These are phyloP conservation scores for Xenentodon cancila DNA, from an alignment of 2,797 vertebrate genomes.

Conservation along the genomic window DNA sequence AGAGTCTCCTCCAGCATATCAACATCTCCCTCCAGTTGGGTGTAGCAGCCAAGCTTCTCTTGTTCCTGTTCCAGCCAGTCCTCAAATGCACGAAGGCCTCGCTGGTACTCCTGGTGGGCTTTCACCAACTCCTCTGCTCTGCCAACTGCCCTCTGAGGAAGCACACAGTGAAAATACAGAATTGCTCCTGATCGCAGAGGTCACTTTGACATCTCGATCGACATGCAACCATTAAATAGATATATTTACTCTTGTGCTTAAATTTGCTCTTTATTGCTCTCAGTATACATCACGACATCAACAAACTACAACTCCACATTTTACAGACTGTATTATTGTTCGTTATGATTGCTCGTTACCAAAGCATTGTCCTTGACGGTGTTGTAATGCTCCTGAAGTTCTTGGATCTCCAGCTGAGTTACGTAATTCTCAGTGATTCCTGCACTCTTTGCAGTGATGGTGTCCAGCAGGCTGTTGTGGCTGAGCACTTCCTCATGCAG, in stretches of 20 bases:
- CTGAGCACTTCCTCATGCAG: conserved; percentile 93
- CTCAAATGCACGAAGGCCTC: conserved; percentile 89
- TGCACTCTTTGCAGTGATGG: conserved; percentile 88
- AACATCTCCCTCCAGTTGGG: conserved; percentile 88
- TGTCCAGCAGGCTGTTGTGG: conserved; percentile 87
- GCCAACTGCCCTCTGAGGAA: conserved; percentile 84
- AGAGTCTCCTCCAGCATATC: conserved; percentile 88
- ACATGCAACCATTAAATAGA: too few species aligned
- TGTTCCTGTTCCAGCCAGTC: conserved; percentile 92
- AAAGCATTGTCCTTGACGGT: conserved; percentile 86
- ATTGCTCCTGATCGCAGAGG: neutral
- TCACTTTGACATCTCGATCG: too few species aligned
- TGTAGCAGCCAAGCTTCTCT: conserved; percentile 87
- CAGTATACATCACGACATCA: too few species aligned
- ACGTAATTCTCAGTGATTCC: conserved; percentile 91
- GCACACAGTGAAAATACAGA: neutral
- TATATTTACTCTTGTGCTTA: too few species aligned
- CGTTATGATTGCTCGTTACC: conserved; percentile 83
- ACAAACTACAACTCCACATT: too few species aligned
- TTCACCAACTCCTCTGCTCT: conserved; percentile 89
- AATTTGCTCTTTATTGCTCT: too few species aligned
- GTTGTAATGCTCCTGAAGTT: conserved; percentile 90
- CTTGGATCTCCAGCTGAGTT: conserved; percentile 91
- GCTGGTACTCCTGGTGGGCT: conserved; percentile 92
- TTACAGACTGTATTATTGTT: neutral